phyloP scores from a whole-genome alignment of 2,888 invertebrate genomes.

The Pachydiplax longipennis region DNA sequence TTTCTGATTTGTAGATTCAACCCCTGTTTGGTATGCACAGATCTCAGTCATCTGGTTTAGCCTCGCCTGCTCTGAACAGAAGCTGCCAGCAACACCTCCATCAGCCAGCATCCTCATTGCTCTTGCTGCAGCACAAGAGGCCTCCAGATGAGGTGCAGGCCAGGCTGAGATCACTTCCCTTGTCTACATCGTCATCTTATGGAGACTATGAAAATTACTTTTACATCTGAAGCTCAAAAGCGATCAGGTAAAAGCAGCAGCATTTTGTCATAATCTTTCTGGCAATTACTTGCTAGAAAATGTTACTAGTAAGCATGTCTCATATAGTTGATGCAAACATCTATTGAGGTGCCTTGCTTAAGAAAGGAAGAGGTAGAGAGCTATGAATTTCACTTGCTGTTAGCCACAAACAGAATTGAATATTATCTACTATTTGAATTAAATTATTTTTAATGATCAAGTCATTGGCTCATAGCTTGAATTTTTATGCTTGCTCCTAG shows the following conservation, averaged over 20 bases:
- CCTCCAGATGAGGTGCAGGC: constrained; percentile 40
- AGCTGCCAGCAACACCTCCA: constrained; percentile 11
- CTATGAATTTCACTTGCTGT: no score
- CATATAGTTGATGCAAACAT: no score
- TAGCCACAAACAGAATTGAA: no score
- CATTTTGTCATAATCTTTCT: not conserved
- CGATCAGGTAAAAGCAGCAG: not conserved
- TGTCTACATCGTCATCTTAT: constrained; percentile 59
- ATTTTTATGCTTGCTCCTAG: no score
- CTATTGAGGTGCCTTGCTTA: no score
- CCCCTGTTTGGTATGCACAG: constrained; percentile 20
- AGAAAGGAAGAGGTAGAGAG: no score
- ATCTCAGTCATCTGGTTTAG: constrained; percentile 13
- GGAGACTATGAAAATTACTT: constrained; percentile 73
- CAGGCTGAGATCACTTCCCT: constrained; percentile 9
- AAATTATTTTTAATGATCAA: not conserved
- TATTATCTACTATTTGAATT: no score
- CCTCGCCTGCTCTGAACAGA: constrained; percentile 13
- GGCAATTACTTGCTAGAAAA: not conserved
- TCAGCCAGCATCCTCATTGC: constrained; percentile 16
- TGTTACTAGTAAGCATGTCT: no score
- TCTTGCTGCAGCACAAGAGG: constrained; percentile 42
- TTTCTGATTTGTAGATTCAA: not conserved
- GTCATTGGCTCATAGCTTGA: no score
- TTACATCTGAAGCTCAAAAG: constrained; percentile 63